Evolutionary conservation across 2,888 invertebrate species (phyloP).

Genomic region (Meganola albula): DNA sequence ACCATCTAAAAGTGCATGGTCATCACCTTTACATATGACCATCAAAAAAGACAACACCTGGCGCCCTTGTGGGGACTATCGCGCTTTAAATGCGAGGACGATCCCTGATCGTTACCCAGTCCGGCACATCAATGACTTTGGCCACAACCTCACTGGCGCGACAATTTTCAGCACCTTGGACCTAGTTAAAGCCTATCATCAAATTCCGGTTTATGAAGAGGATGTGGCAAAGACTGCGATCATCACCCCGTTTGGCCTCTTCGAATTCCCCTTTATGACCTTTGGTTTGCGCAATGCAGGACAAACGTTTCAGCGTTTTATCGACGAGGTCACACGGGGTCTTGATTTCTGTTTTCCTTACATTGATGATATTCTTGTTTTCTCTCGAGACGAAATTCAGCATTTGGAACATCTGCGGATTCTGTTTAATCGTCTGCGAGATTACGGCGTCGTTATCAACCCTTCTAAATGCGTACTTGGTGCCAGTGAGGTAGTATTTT

Average conservation of each 20-base stretch:
- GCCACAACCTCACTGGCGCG: background rate
- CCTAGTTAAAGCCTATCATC: background rate
- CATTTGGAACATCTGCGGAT: background rate
- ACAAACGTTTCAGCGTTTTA: conserved; percentile 1
- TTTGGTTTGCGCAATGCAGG: background rate
- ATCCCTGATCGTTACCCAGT: background rate
- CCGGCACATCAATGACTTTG: conserved; percentile 1
- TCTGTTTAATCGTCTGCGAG: background rate
- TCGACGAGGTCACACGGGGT: background rate
- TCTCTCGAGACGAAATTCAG: background rate
- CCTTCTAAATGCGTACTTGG: background rate
- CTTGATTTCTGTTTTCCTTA: background rate
- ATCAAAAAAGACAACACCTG: background rate
- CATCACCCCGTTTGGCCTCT: background rate
- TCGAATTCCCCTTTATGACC: background rate
- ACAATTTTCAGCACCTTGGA: conserved; percentile 3
- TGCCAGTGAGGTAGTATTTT: background rate
- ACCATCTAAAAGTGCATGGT: background rate
- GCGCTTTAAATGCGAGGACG: background rate
- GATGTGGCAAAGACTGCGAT: background rate
- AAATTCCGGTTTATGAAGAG: background rate
- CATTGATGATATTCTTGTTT: background rate
- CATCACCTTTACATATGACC: background rate
- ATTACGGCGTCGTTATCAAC: conserved; percentile 1
- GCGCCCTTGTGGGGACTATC: background rate